Percentiles rank a stretch among this genome's conserved stretches.
phyloP scores from a whole-genome alignment of 2,113 vertebrate genomes.

The Xyliphius kryptos region DNA sequence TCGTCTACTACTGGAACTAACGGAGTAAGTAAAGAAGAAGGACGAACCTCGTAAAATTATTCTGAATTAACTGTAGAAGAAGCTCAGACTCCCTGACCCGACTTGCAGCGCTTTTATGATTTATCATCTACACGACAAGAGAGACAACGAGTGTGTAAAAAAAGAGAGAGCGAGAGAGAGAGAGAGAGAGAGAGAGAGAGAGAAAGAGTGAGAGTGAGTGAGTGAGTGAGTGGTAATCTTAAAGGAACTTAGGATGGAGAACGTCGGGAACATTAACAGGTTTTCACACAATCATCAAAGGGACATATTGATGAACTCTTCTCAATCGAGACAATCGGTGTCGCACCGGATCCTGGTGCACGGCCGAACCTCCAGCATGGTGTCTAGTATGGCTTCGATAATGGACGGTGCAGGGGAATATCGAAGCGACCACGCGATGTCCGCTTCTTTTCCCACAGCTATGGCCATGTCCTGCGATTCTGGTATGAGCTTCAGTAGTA shows the following conservation, averaged over 20 bases:
- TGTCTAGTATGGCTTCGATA: conserved; percentile 85
- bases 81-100: too few relatives aligned
- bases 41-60: too few relatives aligned
- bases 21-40: too few relatives aligned
- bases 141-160: too few relatives aligned
- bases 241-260: conserved; percentile 97
- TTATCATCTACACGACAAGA: too few relatives aligned
- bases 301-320: conserved; percentile 38
- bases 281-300: conserved; percentile 82
- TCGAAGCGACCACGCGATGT: conserved; percentile 81
- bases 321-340: conserved; percentile 75
- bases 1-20: too few relatives aligned
- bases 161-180: too few relatives aligned
- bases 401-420: conserved; percentile 86
- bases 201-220: too few relatives aligned
- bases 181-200: too few relatives aligned
- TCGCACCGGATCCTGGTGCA: conserved; percentile 87
- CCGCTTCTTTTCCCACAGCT: conserved; percentile 77
- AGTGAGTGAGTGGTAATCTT: too few relatives aligned
- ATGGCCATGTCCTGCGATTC: conserved; percentile 93
- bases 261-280: conserved; percentile 87
- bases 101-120: too few relatives aligned
- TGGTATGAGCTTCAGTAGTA: conserved; percentile 88
- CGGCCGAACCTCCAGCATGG: conserved; percentile 77
- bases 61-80: too few relatives aligned